phyloP scores from a whole-genome alignment of 1,140 invertebrate species.

The Heliconius hermathena region DNA sequence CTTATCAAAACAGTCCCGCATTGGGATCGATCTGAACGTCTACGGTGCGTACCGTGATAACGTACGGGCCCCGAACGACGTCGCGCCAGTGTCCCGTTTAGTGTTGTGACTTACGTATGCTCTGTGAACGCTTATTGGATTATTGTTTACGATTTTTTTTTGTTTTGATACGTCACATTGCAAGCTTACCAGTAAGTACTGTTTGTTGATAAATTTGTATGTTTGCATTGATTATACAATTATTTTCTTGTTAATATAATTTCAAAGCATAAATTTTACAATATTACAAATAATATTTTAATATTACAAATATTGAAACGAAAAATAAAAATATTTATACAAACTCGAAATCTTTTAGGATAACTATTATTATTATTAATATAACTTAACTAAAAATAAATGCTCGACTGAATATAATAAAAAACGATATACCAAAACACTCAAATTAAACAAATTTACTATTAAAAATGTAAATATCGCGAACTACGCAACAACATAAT shows the following conservation, averaged over 20 bases:
- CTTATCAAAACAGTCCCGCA: constrained; percentile 69
- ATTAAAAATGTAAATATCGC: not conserved
- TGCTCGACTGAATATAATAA: not conserved
- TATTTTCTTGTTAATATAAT: too few relatives aligned
- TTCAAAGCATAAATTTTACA: too few relatives aligned
- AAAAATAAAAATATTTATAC: too few relatives aligned
- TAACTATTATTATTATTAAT: too few relatives aligned
- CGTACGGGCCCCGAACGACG: constrained; percentile 56
- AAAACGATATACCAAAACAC: not conserved
- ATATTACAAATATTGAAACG: too few relatives aligned
- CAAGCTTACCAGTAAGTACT: constrained; percentile 20
- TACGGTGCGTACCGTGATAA: constrained; percentile 61
- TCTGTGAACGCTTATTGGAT: constrained; percentile 59
- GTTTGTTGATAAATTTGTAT: not conserved
- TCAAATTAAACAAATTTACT: not conserved
- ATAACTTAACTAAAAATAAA: too few relatives aligned
- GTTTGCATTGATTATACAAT: not conserved
- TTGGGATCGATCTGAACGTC: constrained; percentile 68
- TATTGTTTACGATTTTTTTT: constrained; percentile 46
- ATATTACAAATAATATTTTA: too few relatives aligned
- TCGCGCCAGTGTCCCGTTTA: constrained; percentile 56
- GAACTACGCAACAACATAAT: not conserved
- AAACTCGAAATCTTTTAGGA: too few relatives aligned
- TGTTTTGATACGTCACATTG: constrained; percentile 36
- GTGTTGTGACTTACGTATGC: constrained; percentile 62